Conservation (phyloP, 1,140 invertebrate species). For the Nomia melanderi region DNA sequence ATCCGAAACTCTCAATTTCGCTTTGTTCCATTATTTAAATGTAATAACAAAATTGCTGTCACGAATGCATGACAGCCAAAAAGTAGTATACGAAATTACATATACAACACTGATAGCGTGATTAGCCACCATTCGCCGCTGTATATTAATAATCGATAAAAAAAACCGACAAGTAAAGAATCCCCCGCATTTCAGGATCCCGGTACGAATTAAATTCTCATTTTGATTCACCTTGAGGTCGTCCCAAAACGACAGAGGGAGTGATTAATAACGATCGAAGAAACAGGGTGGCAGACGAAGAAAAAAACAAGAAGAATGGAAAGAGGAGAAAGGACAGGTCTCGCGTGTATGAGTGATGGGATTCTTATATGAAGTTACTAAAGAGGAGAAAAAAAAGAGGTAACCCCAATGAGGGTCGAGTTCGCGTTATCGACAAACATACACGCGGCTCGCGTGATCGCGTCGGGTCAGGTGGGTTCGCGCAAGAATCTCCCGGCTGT, state of each 20-base stretch:
- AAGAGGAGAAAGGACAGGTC: too few relatives aligned
- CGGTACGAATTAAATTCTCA: background rate
- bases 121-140: too few relatives aligned
- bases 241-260: background rate
- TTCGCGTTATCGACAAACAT: conserved; percentile 2
- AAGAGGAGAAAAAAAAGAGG: background rate
- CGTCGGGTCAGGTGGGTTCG: background rate
- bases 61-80: too few relatives aligned
- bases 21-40: too few relatives aligned
- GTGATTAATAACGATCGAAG: conserved; percentile 18
- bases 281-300: background rate
- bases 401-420: background rate
- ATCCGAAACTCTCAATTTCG: too few relatives aligned
- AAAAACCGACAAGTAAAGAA: too few relatives aligned
- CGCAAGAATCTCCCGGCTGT: background rate
- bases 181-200: too few relatives aligned
- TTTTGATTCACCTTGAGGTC: conserved; percentile 10
- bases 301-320: background rate
- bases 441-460: conserved; percentile 19
- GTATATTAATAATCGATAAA: too few relatives aligned
- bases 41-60: too few relatives aligned
- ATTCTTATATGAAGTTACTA: conserved; percentile 12
- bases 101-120: too few relatives aligned
- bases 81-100: too few relatives aligned
- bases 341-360: conserved; percentile 36